Evolutionary conservation across 1,140 invertebrate species (phyloP).

Genomic region (Drosophila busckii): DNA sequence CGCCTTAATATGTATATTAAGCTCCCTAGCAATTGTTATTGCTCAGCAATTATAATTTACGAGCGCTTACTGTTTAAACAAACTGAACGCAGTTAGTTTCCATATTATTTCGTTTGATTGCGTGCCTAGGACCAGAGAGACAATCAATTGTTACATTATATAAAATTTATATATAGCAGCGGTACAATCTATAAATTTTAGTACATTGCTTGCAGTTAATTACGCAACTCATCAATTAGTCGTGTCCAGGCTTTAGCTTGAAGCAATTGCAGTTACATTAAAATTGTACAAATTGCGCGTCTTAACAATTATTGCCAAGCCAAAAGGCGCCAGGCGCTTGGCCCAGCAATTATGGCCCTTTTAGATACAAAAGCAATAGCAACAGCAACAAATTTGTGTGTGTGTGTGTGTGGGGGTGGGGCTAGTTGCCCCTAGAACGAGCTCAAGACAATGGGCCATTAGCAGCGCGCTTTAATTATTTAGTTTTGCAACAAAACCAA

Average conservation of each 20-base stretch:
- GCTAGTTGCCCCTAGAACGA: background rate
- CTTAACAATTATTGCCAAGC: conserved; percentile 72
- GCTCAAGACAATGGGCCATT: conserved; percentile 69
- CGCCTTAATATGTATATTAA: too few species aligned
- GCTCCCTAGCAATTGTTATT: too few species aligned
- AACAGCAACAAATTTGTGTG: too few species aligned
- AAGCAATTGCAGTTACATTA: conserved; percentile 41
- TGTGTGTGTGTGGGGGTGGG: background rate
- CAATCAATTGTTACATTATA: too few species aligned
- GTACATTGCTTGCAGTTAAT: conserved; percentile 73
- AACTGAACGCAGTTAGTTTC: too few species aligned
- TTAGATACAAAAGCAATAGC: conserved; percentile 21
- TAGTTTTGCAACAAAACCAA: conserved; percentile 55
- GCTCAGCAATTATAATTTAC: too few species aligned
- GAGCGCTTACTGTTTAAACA: too few species aligned
- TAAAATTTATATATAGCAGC: too few species aligned
- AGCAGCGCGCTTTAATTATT: conserved; percentile 75
- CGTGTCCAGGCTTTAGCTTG: too few species aligned
- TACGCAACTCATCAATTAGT: conserved; percentile 77
- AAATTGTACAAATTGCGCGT: conserved; percentile 74
- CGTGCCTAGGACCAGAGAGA: too few species aligned
- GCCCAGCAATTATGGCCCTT: conserved; percentile 61
- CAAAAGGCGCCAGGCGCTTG: conserved; percentile 39
- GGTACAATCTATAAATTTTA: conserved; percentile 35
- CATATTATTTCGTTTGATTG: conserved; percentile 11